Conservation (phyloP, 1,140 invertebrate species). For the Heliconius nattereri region DNA sequence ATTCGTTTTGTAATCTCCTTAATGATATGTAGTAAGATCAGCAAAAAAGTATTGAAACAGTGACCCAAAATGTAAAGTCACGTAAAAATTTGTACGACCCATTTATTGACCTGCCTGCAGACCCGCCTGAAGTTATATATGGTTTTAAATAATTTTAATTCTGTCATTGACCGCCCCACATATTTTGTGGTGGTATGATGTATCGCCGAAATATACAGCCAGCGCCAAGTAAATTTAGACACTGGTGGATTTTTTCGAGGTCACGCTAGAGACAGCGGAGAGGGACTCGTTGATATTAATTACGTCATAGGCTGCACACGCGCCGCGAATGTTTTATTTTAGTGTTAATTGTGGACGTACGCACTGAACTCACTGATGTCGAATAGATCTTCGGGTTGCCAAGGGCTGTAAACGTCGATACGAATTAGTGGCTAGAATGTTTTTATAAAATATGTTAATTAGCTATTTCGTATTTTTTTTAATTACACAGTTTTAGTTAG, state of each 20-base stretch:
- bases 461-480: neutral
- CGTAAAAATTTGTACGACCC: slow-evolving; percentile 47
- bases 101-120: slow-evolving; percentile 51
- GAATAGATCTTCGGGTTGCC: slow-evolving; percentile 42
- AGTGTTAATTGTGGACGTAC: slow-evolving; percentile 57
- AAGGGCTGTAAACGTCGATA: slow-evolving; percentile 34
- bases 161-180: slow-evolving; percentile 74
- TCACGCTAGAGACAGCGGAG: slow-evolving; percentile 57
- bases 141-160: slow-evolving; percentile 51
- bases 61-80: slow-evolving; percentile 37
- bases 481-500: neutral
- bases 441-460: neutral
- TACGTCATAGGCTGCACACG: slow-evolving; percentile 66
- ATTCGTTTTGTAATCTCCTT: neutral
- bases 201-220: slow-evolving; percentile 65
- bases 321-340: slow-evolving; percentile 57
- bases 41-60: slow-evolving; percentile 6
- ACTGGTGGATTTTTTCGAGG: slow-evolving; percentile 67
- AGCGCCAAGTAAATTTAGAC: slow-evolving; percentile 67
- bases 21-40: neutral
- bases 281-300: slow-evolving; percentile 59
- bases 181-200: slow-evolving; percentile 66
- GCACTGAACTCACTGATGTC: slow-evolving; percentile 45
- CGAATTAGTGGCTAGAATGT: neutral
- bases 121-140: slow-evolving; percentile 40